Percentiles rank a stretch among this genome's conserved stretches.
phyloP scores from a whole-genome alignment of 2,113 vertebrate species.

The Microcebus griseorufus region DNA sequence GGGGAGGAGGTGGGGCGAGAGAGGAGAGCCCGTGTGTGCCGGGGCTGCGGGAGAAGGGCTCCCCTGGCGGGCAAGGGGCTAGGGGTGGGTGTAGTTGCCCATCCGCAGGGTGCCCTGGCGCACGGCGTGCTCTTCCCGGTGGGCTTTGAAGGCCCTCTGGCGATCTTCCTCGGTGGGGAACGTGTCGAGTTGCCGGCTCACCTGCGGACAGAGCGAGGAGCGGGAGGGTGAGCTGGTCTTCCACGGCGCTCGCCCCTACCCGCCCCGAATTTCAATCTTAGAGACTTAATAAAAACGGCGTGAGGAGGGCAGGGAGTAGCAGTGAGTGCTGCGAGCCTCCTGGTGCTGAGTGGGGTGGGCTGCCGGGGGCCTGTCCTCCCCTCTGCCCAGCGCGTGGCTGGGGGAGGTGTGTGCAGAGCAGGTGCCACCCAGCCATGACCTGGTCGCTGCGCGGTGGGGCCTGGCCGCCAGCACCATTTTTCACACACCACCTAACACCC shows the following conservation, averaged over 20 bases:
- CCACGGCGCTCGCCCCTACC: not conserved
- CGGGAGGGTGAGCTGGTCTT: not conserved
- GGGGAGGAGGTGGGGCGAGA: not conserved
- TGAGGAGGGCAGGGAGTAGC: not conserved
- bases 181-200: slow-evolving; percentile 88
- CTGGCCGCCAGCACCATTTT: not conserved
- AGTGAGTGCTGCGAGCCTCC: fast-evolving
- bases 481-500: not conserved
- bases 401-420: fast-evolving
- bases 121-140: slow-evolving; percentile 73
- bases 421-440: fast-evolving
- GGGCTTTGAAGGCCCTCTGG: slow-evolving; percentile 82
- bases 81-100: slow-evolving; percentile 72
- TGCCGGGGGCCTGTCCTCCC: fast-evolving
- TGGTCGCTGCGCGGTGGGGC: fast-evolving
- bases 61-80: not conserved
- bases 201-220: slow-evolving; percentile 79
- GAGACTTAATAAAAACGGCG: not conserved
- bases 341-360: fast-evolving
- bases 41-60: not conserved
- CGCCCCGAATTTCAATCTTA: fast-evolving
- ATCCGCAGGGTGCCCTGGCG: slow-evolving; percentile 75
- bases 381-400: not conserved
- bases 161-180: slow-evolving; percentile 84
- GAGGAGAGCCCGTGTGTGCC: fast-evolving